Evolutionary conservation across 1,140 invertebrate species (phyloP).

Genomic region (Apis mellifera): DNA sequence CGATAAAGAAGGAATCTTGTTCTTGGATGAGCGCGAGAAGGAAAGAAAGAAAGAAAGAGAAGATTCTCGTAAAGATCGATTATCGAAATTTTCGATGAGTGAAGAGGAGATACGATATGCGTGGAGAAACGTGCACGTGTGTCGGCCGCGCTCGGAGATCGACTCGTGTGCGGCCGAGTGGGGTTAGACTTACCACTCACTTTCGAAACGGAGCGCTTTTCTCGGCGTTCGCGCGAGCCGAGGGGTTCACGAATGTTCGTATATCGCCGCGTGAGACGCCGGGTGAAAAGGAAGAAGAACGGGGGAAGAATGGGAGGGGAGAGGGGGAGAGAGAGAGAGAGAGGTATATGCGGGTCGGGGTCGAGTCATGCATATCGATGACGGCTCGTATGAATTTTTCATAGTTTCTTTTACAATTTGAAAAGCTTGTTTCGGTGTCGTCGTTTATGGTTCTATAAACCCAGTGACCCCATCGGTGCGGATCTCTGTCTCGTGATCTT

Average conservation of each 20-base stretch:
- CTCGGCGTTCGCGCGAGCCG: not conserved
- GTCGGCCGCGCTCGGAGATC: too few relatives aligned
- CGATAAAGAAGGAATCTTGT: too few relatives aligned
- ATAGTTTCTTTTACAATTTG: constrained; percentile 65
- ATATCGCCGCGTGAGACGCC: constrained; percentile 19
- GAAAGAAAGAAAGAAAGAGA: too few relatives aligned
- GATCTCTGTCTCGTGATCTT: constrained; percentile 19
- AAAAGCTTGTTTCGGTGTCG: constrained; percentile 26
- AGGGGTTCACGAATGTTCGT: constrained; percentile 37
- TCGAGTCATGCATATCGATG: constrained; percentile 75
- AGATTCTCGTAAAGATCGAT: too few relatives aligned
- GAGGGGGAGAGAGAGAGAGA: constrained; percentile 49
- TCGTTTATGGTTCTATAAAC: constrained; percentile 59
- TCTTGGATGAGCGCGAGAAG: too few relatives aligned
- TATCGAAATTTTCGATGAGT: too few relatives aligned
- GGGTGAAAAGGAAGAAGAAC: constrained; percentile 33
- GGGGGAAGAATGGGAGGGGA: constrained; percentile 44
- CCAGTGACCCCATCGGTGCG: constrained; percentile 29
- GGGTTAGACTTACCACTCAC: not conserved
- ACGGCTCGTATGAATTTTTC: constrained; percentile 72
- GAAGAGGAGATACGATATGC: too few relatives aligned
- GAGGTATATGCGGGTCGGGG: constrained; percentile 72
- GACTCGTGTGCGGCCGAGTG: too few relatives aligned
- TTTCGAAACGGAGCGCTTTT: not conserved
- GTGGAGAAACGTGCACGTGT: too few relatives aligned